Evolutionary conservation across 2,113 vertebrate species (phyloP).

Genomic region (Patagioenas fasciata): DNA sequence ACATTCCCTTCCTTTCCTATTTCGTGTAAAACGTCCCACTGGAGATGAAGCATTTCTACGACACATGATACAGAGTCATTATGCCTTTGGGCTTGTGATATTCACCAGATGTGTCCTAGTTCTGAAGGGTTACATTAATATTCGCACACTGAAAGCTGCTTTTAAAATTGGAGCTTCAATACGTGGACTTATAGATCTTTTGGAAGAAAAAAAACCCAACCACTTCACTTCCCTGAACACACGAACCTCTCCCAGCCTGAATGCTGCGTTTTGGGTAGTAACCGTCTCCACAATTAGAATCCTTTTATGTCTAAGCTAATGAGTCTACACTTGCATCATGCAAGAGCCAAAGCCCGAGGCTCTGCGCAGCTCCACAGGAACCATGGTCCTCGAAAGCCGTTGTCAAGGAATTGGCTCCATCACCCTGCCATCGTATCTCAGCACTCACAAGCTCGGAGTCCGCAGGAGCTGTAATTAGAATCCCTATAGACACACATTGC

Average conservation of each 20-base stretch:
- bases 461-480: not conserved
- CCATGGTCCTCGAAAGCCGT: not conserved
- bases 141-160: slow-evolving; percentile 35
- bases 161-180: slow-evolving; percentile 32
- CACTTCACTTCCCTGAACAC: not conserved
- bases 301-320: not conserved
- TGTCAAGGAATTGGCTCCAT: not conserved
- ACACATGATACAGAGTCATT: slow-evolving; percentile 38
- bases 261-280: not conserved
- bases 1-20: not conserved
- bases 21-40: not conserved
- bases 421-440: not conserved
- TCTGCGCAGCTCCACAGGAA: not conserved
- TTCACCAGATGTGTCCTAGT: slow-evolving; percentile 52
- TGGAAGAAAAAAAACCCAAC: not conserved
- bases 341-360: not conserved
- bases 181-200: not conserved
- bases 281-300: not conserved
- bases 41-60: slow-evolving; percentile 33
- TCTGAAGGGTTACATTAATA: slow-evolving; percentile 55
- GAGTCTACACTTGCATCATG: not conserved
- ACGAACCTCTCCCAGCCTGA: not conserved
- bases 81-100: slow-evolving; percentile 9
- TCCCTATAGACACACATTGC: accelerated
- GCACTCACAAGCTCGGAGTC: not conserved